Base-by-base conservation (phyloP, 2,888 invertebrate species). In the Mythimna pallens region DNA sequence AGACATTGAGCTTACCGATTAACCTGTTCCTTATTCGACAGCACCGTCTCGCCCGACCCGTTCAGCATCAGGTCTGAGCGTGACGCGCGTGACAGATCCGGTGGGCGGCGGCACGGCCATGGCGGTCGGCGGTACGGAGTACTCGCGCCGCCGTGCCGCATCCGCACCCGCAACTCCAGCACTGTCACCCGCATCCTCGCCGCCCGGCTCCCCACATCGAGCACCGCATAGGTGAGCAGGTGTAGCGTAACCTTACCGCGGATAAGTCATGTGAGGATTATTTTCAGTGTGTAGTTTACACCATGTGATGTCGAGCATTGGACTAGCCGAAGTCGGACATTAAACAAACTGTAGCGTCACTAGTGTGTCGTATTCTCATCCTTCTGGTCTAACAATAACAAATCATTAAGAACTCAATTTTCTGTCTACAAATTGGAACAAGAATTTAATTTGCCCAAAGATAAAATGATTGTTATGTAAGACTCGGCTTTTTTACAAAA, bases 121-220 rank as follows among this genome's bases (percentile, higher is more conserved):
- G 86, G 97, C 97, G 72, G 95, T 97, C 72, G 97, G 97, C 14
- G 94, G 96, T 85, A 95, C 95, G 79, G 94, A 97, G 92, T 95
- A 97, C 96, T 92, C 97, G 78, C 88, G 97, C 78, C 86, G 97
- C 77, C 94, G 97, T 36, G 97, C 97, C 17, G 97, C 97, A 65
- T 98, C 98, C 20, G 98, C 98, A 57, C 98, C 98, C 25, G 96
- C 97, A 55, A 98, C 98, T 22, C 98, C 98, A 0, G 97, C 97
- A 69, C 94, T 97, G 52, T 98, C 98, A 58, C 98, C 98, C 62
- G 98, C 98, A 64, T 96, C 97, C 54, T 98, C 98, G 54, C 98
- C 98, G 34, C 97, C 97, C 65, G 97, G 97, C 76, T 97, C 97
- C 80, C 96, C 97, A 64, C 95, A 96, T 73, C 91, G 96, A 58